Conservation (phyloP, 2,113 vertebrate species). For the Peromyscus californicus region DNA sequence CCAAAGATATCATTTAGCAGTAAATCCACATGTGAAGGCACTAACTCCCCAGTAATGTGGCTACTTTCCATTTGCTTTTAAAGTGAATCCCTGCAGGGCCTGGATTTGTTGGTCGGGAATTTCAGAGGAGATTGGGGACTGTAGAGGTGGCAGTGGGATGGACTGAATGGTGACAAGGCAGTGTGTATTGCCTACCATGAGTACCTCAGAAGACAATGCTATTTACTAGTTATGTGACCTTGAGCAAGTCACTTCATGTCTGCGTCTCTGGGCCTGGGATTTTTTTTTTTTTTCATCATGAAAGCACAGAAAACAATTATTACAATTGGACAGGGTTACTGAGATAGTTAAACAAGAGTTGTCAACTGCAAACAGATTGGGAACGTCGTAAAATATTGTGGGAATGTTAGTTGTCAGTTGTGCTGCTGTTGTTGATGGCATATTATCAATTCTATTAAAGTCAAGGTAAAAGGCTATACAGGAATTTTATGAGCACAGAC, state of each 20-base stretch:
- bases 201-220: constrained; percentile 6
- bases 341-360: constrained; percentile 35
- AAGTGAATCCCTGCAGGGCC: neutral
- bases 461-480: constrained; percentile 52
- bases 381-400: neutral
- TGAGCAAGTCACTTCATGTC: constrained; percentile 29
- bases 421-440: constrained; percentile 11
- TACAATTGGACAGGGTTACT: constrained; percentile 13
- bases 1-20: constrained; percentile 48
- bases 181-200: neutral
- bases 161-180: neutral
- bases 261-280: constrained; percentile 5
- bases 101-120: constrained; percentile 34
- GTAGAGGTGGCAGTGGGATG: neutral
- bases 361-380: constrained; percentile 31
- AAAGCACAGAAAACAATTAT: constrained; percentile 10
- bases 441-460: constrained; percentile 51
- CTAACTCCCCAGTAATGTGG: constrained; percentile 44
- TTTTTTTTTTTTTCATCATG: constrained; percentile 25
- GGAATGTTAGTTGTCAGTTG: constrained; percentile 17
- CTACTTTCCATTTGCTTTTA: constrained; percentile 55
- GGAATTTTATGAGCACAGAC: constrained; percentile 59
- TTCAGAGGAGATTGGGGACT: neutral
- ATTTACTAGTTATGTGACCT: constrained; percentile 37
- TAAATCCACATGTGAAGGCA: constrained; percentile 23